A percentile compares a stretch with the other conserved stretches of the same genome.
Conservation (phyloP, 2,888 invertebrate genomes). For the Chromoteleia sp. region DNA sequence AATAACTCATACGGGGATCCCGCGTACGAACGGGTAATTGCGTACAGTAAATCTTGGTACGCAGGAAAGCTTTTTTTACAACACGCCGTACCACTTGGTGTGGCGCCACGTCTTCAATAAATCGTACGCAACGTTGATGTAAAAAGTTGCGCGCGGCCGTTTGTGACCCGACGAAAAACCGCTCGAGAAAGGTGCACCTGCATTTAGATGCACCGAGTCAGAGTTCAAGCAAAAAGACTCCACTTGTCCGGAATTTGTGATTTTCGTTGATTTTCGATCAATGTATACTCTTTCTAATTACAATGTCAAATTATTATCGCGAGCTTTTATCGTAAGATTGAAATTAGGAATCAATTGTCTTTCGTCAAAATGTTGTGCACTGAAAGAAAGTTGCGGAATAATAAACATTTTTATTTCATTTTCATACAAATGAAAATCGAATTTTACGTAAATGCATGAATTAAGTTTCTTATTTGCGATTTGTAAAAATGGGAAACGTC, state of each 20-base stretch:
- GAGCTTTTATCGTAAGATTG: background rate
- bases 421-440: no score
- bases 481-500: no score
- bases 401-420: no score
- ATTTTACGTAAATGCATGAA: no score
- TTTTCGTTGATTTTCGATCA: no score
- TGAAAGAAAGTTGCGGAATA: no score
- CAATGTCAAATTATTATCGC: no score
- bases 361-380: no score
- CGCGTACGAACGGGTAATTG: conserved; percentile 47
- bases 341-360: no score
- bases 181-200: conserved; percentile 49
- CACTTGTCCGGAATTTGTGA: background rate
- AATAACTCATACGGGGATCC: conserved; percentile 57
- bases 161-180: conserved; percentile 60
- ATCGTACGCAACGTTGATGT: conserved; percentile 63
- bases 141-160: conserved; percentile 61
- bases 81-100: conserved; percentile 57
- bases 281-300: no score
- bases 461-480: no score
- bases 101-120: conserved; percentile 69
- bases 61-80: conserved; percentile 59
- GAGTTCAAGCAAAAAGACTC: conserved; percentile 42
- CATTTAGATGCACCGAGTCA: conserved; percentile 36
- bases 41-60: conserved; percentile 65